A percentile compares a stretch with the other conserved stretches of the same genome.
Conservation (phyloP, 2,113 vertebrate genomes). For the Desmodus rotundus region DNA sequence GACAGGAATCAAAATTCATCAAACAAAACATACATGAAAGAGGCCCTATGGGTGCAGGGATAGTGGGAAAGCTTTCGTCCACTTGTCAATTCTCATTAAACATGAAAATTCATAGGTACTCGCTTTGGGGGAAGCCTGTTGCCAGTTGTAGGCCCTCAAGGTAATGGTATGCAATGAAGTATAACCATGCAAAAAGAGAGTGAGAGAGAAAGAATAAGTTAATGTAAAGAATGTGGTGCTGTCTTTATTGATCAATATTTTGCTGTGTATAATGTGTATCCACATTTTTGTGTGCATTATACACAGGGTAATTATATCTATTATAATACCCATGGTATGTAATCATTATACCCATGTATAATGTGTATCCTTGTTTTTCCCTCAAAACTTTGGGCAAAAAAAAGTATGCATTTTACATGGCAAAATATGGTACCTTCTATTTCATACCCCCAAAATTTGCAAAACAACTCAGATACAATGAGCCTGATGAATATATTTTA, state of each 20-base stretch:
- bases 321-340: too few species aligned
- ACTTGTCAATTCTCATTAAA: constrained; percentile 13
- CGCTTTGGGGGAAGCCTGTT: background rate
- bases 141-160: background rate
- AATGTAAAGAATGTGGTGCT: background rate
- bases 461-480: background rate
- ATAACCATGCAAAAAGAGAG: background rate
- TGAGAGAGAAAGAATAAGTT: background rate
- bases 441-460: background rate
- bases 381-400: too few species aligned
- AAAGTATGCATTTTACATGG: too few species aligned
- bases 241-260: background rate
- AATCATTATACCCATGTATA: too few species aligned
- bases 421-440: too few species aligned
- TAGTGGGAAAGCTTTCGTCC: constrained; percentile 11
- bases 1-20: background rate
- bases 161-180: background rate
- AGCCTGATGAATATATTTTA: background rate
- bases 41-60: background rate
- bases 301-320: too few species aligned
- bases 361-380: too few species aligned
- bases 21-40: constrained; percentile 25
- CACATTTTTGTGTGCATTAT: too few species aligned
- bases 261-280: too few species aligned
- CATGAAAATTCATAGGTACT: constrained; percentile 35